A percentile compares a stretch with the other conserved stretches of the same genome.
Evolutionary conservation across 2,888 invertebrate species (phyloP).

Genomic region (Abrostola triplasia): DNA sequence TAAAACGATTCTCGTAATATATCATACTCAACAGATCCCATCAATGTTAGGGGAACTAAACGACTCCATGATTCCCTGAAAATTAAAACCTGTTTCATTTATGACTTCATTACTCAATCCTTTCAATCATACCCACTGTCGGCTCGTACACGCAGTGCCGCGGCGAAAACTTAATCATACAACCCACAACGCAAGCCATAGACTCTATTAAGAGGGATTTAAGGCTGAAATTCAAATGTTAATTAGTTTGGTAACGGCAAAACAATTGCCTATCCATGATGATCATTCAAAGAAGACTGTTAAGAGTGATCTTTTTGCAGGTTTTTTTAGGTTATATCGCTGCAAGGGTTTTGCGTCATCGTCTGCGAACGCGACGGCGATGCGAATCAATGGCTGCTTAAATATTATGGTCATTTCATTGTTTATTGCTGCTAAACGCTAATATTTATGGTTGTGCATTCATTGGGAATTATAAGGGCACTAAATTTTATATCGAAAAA

Average conservation of each 20-base stretch:
- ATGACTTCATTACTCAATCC: slow-evolving; percentile 60
- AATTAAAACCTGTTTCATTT: slow-evolving; percentile 53
- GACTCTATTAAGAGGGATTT: slow-evolving; percentile 6
- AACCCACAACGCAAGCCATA: neutral
- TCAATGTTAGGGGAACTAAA: neutral
- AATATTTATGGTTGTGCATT: neutral
- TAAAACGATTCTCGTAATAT: slow-evolving; percentile 4
- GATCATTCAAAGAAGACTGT: slow-evolving; percentile 69
- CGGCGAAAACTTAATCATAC: slow-evolving; percentile 12
- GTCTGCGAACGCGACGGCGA: slow-evolving; percentile 76
- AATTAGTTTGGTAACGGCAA: slow-evolving; percentile 23
- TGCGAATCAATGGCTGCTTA: slow-evolving; percentile 4
- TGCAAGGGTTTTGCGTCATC: slow-evolving; percentile 78
- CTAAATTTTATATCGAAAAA: neutral
- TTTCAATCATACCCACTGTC: slow-evolving; percentile 54
- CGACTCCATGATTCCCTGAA: slow-evolving; percentile 43
- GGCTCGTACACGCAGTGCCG: slow-evolving; percentile 38
- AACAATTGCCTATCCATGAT: slow-evolving; percentile 53
- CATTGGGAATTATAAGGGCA: neutral
- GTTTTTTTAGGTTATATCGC: slow-evolving; percentile 61
- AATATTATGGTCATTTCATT: slow-evolving; percentile 1
- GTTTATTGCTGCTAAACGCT: neutral
- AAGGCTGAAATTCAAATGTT: slow-evolving; percentile 39
- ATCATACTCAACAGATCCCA: neutral
- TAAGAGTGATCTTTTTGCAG: slow-evolving; percentile 54